Base-by-base conservation (phyloP, 2,113 vertebrate genomes). In the Myiozetetes cayanensis region DNA sequence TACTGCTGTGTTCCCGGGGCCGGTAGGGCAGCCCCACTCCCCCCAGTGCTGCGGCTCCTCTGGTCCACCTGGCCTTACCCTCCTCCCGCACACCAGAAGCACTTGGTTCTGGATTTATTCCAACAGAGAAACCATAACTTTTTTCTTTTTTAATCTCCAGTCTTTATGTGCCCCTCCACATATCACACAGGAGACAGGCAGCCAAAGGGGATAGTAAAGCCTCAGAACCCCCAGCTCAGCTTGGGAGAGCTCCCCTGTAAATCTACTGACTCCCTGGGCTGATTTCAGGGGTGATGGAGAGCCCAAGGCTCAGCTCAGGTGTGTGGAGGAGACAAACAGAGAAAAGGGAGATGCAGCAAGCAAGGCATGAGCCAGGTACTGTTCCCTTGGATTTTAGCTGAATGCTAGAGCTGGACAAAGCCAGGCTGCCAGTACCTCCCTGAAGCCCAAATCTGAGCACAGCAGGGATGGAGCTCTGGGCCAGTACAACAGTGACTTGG, bases 1-100 rank as follows among this genome's bases (percentile, higher is more conserved):
- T 98, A 98, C 98, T 97, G 97, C 76, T 8, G 94, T 21, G 23
- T 75, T 95, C 93, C 91, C 1, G 12, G 76, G 97, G 97, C 97
- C 70, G 77, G 97, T 23, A 97, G 97, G 96, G 96, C 94, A 82
- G 97, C 66, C 58, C 41, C 56, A 47, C 90, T 96, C 93, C 96
- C 96, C 91, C 30, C 47, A 55, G 55, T 2, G 1, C 55, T 18
- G 25, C 3, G 14, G 41, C 79, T 76, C 44, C 59, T 58, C 50
- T 1, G 1, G 59, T 66, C 55, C 46, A 28, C 37, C 46, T 1
- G 62, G 53, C 58, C 39, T 35, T 76, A 31, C 63, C 41, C 49
- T 76, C 55, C 79, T 77, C 63, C 56, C 11, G 15, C 63, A 43
- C 25, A 49, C 8, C 30, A 37, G 43, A 70, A 14, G 18, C 66